Evolutionary conservation across 2,888 invertebrate genomes (phyloP).

Genomic region (Drosophila falleni): DNA sequence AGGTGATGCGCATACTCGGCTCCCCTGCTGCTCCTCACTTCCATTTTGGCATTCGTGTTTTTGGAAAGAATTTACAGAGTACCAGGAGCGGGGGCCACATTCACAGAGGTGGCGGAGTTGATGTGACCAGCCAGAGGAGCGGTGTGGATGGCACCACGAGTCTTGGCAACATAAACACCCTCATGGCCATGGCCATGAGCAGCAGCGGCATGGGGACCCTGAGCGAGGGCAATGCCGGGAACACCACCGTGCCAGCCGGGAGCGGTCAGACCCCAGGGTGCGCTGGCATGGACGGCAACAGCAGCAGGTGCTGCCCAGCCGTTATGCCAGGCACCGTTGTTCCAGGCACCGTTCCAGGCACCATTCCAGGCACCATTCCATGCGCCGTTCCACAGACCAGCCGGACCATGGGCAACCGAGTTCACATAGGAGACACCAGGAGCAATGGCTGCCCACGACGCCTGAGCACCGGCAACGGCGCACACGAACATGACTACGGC

Average conservation of each 20-base stretch:
- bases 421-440: slow-evolving; percentile 82
- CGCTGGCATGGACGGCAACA: slow-evolving; percentile 70
- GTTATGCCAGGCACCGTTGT: slow-evolving; percentile 51
- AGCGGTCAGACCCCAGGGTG: slow-evolving; percentile 69
- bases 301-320: slow-evolving; percentile 76
- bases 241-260: slow-evolving; percentile 84
- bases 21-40: slow-evolving; percentile 37
- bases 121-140: slow-evolving; percentile 84
- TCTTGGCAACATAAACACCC: slow-evolving; percentile 84
- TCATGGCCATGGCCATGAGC: slow-evolving; percentile 84
- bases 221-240: slow-evolving; percentile 84
- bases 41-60: slow-evolving; percentile 60
- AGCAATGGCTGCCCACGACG: slow-evolving; percentile 79
- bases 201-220: slow-evolving; percentile 76
- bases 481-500: slow-evolving; percentile 85
- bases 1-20: not conserved
- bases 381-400: slow-evolving; percentile 68
- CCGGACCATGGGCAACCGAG: slow-evolving; percentile 71
- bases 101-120: slow-evolving; percentile 83
- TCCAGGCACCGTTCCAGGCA: slow-evolving; percentile 66
- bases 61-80: slow-evolving; percentile 65
- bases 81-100: slow-evolving; percentile 84
- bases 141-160: slow-evolving; percentile 84
- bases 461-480: slow-evolving; percentile 83
- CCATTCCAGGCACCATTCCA: slow-evolving; percentile 73